Base-by-base conservation (phyloP, 2,797 vertebrate species). In the Enteromius radiatus region DNA sequence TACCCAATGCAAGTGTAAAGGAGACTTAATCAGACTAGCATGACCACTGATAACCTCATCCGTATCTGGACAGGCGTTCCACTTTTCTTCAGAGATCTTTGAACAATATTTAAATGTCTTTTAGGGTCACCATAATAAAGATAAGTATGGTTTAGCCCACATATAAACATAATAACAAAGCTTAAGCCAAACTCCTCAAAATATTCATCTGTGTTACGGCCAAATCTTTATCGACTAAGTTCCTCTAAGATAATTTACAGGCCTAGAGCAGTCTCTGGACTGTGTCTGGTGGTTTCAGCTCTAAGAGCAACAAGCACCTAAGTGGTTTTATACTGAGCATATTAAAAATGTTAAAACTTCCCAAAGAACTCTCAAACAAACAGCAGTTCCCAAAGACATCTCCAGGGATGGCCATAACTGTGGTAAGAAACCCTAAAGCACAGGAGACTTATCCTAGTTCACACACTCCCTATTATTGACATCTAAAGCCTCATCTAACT, bases 401-500 rank as follows among this genome's bases (percentile, higher is more conserved):
- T 76, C 38, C 23, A 82, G 74, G 47, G 80, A 65, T 15, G n/a
- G 14, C 21, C 4, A 77, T 70, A 31, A 69, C 81, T 47, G 64
- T 54, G 74, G 41, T 54, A 71, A 73, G 45, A 79, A 81, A 63
- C 41, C 73, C 47, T 45, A 59, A 68, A 64, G 28, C 70, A 76
- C 63, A n/a, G 38, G 49, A 19, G 19, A 52, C 38, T 76, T 63
- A 52, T 41, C 33, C 26, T 70, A 43, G 36, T 84, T 77, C 52
- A 76, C 64, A 76, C 49, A 80, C 70, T 23, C 49, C 43, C 10
- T 56, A 43, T 64, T 69, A 52, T 17, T 68, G 12, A 21, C 31
- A 45, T 28, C 19, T 31, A 69, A 54, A 41, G n/a, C 82, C 70
- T 76, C 86, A 70, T 79, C 87, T 88, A 86, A 83, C 86, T 80